phyloP scores from a whole-genome alignment of 2,888 invertebrate species.

The Spodoptera picta region DNA sequence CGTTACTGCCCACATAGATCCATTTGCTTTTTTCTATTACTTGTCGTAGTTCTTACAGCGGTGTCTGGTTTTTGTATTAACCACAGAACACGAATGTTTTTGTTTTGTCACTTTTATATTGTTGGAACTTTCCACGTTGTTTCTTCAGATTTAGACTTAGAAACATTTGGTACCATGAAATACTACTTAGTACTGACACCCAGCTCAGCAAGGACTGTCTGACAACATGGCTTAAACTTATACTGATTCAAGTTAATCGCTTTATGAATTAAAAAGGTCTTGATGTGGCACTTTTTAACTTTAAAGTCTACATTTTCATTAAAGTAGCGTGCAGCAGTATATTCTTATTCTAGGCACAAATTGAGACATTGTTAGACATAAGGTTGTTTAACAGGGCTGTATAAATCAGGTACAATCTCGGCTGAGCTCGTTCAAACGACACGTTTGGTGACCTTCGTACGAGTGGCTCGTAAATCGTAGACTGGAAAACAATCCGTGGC shows the following conservation, averaged over 20 bases:
- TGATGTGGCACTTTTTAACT: slow-evolving; percentile 11
- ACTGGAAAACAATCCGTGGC: slow-evolving; percentile 72
- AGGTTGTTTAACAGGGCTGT: slow-evolving; percentile 57
- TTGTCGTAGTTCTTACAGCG: slow-evolving; percentile 43
- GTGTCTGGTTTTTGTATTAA: slow-evolving; percentile 53
- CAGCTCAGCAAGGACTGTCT: slow-evolving; percentile 12
- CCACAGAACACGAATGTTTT: slow-evolving; percentile 24
- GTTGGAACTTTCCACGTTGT: slow-evolving; percentile 8
- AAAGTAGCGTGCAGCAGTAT: slow-evolving; percentile 16
- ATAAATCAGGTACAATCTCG: slow-evolving; percentile 69
- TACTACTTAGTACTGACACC: neutral
- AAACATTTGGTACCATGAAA: neutral
- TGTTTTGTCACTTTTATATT: slow-evolving; percentile 34
- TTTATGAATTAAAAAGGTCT: slow-evolving; percentile 21
- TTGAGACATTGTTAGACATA: slow-evolving; percentile 58
- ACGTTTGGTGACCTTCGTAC: slow-evolving; percentile 58
- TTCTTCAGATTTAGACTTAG: neutral
- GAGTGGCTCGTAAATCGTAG: slow-evolving; percentile 65
- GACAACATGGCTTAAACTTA: slow-evolving; percentile 32
- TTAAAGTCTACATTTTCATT: slow-evolving; percentile 17
- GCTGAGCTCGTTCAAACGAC: slow-evolving; percentile 57
- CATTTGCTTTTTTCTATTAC: slow-evolving; percentile 58
- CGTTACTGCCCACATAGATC: slow-evolving; percentile 56
- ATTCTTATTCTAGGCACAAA: slow-evolving; percentile 36
- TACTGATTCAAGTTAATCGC: slow-evolving; percentile 36